These are phyloP conservation scores for Euborellia annulipes DNA, from an alignment of 1,140 invertebrate genomes.

Conservation along the genomic window DNA sequence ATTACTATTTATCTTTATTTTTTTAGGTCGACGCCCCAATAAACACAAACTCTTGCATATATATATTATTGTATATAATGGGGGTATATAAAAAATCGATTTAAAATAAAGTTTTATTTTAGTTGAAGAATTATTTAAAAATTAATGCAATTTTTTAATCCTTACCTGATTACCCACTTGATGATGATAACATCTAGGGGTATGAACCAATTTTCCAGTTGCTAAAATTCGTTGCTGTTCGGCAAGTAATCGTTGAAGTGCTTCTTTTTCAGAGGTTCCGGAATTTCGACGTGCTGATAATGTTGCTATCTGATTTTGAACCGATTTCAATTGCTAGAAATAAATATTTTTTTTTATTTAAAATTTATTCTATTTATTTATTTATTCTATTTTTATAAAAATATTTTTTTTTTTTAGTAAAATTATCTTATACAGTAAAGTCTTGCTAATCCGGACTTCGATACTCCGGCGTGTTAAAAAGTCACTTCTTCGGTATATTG, in stretches of 20 bases:
- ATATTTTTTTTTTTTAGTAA: neutral
- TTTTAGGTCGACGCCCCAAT: too few relatives aligned
- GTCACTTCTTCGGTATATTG: too few relatives aligned
- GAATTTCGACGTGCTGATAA: constrained; percentile 30
- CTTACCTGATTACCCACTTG: constrained; percentile 17
- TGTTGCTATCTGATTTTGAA: constrained; percentile 41
- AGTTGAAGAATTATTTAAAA: too few relatives aligned
- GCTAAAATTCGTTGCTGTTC: constrained; percentile 45
- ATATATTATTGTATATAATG: too few relatives aligned
- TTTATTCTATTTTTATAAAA: neutral
- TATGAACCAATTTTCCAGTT: constrained; percentile 41
- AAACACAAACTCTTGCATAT: too few relatives aligned
- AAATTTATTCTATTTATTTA: neutral
- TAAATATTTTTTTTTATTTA: constrained; percentile 5
- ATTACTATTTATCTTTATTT: too few relatives aligned
- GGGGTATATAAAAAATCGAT: too few relatives aligned
- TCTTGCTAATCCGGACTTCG: too few relatives aligned
- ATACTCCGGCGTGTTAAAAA: too few relatives aligned
- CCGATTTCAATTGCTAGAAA: constrained; percentile 34
- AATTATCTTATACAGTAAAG: too few relatives aligned
- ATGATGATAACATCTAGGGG: constrained; percentile 12
- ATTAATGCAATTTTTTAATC: too few relatives aligned
- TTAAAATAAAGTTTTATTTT: too few relatives aligned
- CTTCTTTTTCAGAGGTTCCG: constrained; percentile 27
- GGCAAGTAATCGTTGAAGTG: constrained; percentile 35